Base-by-base conservation (phyloP, 2,888 invertebrate genomes). In the Eristalinus aeneus region DNA sequence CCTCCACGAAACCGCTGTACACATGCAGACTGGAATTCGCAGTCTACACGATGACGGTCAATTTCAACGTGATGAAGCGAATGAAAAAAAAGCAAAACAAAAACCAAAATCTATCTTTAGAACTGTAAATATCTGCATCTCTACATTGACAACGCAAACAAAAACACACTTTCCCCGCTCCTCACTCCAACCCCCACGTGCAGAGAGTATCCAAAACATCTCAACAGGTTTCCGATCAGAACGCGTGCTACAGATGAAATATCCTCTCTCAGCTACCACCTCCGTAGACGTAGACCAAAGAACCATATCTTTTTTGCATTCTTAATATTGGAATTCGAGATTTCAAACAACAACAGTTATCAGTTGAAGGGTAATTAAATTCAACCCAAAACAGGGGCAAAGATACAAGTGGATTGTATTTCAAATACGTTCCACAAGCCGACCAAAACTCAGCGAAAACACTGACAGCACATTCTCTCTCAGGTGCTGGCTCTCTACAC, bases 381-480 rank as follows among this genome's bases (percentile, higher is more conserved):
- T 16, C 16, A n/a, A 46, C 16, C 8, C n/a, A 5, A 16, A 8
- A 54, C 34, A 73, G 23, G 16, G 36, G 23, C 27, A 54, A 22
- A 58, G 69, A 69, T 69, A 36, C 23, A 10, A 16, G 16, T 46
- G 23, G 23, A 22, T 12, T 32, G 27, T 16, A 39, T 16, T 46
- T 16, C 16, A 60, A 54, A 73, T 75, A 75, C 65, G 58, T 75
- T 81, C 80, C 80, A 81, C 80, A 81, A 75, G 34, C 69, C 56
- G 36, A 27, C 39, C 16, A 63, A 58, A 69, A 81, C 58, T 75
- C 58, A 60, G 80, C 80, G 80, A 80, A 74, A 80, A 67, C 54
- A 9, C 12, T 63, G 9, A 20, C 11, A 60, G 60, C 46, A 22
- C 32, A 36, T 34, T 27, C 34, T 5, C 53, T 69, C 68, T 39